Evolutionary conservation across 2,113 vertebrate genomes (phyloP).

Genomic region (Galbula dea): DNA sequence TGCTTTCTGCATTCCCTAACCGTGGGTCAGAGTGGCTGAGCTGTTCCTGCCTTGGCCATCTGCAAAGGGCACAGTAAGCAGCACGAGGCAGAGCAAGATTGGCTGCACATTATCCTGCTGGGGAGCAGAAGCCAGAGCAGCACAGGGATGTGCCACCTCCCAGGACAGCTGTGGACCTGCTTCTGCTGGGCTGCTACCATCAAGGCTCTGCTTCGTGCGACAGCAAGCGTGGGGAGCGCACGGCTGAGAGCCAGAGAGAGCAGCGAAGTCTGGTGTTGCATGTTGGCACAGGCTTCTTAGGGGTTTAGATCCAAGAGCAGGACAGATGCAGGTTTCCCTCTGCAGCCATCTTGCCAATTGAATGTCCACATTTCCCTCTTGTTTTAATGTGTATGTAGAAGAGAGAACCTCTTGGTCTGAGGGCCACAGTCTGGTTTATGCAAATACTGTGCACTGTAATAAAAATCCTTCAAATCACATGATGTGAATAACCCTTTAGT

Average conservation of each 20-base stretch:
- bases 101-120: rapidly evolving
- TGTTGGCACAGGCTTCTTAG: rapidly evolving
- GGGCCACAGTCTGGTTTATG: neutral
- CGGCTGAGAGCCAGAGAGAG: neutral
- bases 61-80: neutral
- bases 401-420: neutral
- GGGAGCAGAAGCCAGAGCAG: no score
- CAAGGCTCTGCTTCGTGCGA: rapidly evolving
- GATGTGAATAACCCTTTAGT: neutral
- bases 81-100: neutral
- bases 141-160: neutral
- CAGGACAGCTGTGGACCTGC: neutral
- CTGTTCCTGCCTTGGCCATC: neutral
- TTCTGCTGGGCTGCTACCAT: neutral
- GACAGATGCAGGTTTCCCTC: neutral
- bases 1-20: neutral
- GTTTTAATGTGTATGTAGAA: neutral
- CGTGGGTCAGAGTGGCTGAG: neutral
- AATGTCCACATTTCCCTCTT: rapidly evolving
- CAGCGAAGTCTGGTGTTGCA: rapidly evolving
- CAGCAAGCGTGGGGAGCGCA: rapidly evolving
- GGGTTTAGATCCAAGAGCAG: neutral
- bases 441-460: neutral
- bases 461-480: neutral
- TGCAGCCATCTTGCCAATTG: neutral